Conservation (phyloP, 2,888 invertebrate species). For the Prionchulus punctatus region DNA sequence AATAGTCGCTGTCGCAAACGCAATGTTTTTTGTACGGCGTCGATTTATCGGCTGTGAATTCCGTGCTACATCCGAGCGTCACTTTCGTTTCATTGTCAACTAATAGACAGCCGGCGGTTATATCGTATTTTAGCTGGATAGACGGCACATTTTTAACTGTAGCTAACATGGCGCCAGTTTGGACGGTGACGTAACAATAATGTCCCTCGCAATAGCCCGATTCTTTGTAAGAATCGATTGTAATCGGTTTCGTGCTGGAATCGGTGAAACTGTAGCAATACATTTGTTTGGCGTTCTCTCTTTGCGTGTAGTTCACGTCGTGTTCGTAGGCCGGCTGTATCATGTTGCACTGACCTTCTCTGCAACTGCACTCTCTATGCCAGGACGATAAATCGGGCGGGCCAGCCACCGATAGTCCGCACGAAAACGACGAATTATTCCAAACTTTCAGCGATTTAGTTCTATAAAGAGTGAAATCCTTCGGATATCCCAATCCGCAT, state of each 20-base stretch:
- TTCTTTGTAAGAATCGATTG: neutral
- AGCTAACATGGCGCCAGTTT: neutral
- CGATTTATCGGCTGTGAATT: neutral
- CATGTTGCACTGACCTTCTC: neutral
- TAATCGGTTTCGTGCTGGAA: neutral
- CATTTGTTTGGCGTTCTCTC: neutral
- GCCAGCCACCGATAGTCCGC: neutral
- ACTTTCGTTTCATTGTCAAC: neutral
- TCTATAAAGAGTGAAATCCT: neutral
- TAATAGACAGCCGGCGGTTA: neutral
- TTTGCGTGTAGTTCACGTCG: neutral
- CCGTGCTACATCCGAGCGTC: neutral
- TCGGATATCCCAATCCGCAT: conserved; percentile 1
- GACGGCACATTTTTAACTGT: no score
- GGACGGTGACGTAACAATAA: neutral
- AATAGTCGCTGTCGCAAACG: neutral
- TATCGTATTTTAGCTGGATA: no score
- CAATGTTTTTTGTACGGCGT: neutral
- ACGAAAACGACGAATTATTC: neutral
- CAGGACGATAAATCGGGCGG: neutral
- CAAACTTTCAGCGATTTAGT: no score
- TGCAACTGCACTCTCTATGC: neutral
- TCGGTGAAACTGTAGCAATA: neutral
- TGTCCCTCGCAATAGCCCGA: neutral
- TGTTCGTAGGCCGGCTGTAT: neutral